These are phyloP conservation scores for Sciurus vulgaris DNA, from an alignment of 2,797 vertebrate genomes.

Conservation along the genomic window DNA sequence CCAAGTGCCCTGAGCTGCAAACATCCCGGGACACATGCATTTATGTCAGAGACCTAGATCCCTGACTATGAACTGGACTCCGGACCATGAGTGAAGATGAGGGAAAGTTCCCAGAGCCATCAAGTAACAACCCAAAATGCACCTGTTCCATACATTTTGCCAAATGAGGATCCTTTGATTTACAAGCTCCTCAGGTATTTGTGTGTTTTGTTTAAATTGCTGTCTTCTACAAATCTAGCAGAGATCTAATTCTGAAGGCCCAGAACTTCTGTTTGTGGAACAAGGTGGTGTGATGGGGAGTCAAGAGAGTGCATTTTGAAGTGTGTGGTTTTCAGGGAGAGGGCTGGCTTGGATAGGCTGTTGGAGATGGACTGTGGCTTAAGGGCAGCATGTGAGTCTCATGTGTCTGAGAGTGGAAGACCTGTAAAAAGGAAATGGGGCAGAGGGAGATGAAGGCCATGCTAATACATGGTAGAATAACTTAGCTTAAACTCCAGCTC, in stretches of 20 bases:
- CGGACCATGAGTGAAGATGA: not conserved
- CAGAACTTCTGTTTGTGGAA: slow-evolving; percentile 6
- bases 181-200: not conserved
- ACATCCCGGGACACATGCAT: not conserved
- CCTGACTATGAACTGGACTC: not conserved
- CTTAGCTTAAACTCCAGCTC: not conserved
- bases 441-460: not conserved
- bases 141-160: not conserved
- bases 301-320: not conserved
- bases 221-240: slow-evolving; percentile 38
- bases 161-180: slow-evolving; percentile 17
- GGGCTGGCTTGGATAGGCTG: not conserved
- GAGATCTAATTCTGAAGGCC: not conserved
- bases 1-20: not conserved
- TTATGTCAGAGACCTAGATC: not conserved
- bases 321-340: not conserved
- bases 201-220: not conserved
- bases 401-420: not conserved
- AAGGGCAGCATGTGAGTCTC: not conserved
- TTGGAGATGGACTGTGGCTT: not conserved
- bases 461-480: not conserved
- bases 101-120: not conserved
- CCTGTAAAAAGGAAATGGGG: not conserved
- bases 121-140: not conserved
- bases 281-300: not conserved